A percentile compares a stretch with the other conserved stretches of the same genome.
phyloP scores from a whole-genome alignment of 2,888 invertebrate genomes.

The Drosophila kokeensis region DNA sequence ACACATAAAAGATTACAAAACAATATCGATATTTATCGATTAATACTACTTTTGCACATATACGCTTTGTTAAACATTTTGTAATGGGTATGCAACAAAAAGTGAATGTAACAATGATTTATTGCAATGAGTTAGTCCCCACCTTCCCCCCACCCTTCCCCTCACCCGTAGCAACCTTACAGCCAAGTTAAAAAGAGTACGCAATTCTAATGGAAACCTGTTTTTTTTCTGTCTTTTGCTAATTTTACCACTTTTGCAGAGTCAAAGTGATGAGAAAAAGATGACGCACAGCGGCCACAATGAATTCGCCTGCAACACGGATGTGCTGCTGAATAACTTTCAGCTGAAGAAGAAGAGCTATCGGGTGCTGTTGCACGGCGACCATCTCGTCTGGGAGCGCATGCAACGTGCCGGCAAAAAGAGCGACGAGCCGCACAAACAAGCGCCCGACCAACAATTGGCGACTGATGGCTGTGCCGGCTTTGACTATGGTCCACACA shows the following conservation, averaged over 20 bases:
- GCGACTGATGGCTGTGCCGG: not conserved
- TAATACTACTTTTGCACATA: not conserved
- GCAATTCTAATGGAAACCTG: conserved; percentile 71
- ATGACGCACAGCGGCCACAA: conserved; percentile 69
- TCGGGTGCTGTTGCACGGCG: conserved; percentile 88
- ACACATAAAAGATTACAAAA: not conserved
- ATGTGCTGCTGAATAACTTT: conserved; percentile 86
- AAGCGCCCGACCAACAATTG: conserved; percentile 32
- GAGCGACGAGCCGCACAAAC: conserved; percentile 26
- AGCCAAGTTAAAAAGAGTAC: conserved; percentile 20
- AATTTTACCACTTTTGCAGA: conserved; percentile 29
- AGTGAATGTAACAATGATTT: conserved; percentile 58
- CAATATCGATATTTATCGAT: not conserved
- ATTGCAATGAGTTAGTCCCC: conserved; percentile 12
- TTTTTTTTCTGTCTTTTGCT: conserved; percentile 41
- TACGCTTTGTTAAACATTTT: not conserved
- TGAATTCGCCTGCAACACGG: conserved; percentile 45
- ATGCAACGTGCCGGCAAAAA: conserved; percentile 52
- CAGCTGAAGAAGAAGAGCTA: conserved; percentile 87
- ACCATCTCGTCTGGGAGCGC: conserved; percentile 88
- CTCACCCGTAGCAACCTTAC: not conserved
- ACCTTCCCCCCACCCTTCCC: too few relatives aligned
- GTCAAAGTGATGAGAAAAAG: conserved; percentile 41
- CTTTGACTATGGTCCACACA: conserved; percentile 57
- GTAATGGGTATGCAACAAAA: conserved; percentile 10